Evolutionary conservation across 1,140 invertebrate genomes (phyloP).

Genomic region (Formica exsecta): DNA sequence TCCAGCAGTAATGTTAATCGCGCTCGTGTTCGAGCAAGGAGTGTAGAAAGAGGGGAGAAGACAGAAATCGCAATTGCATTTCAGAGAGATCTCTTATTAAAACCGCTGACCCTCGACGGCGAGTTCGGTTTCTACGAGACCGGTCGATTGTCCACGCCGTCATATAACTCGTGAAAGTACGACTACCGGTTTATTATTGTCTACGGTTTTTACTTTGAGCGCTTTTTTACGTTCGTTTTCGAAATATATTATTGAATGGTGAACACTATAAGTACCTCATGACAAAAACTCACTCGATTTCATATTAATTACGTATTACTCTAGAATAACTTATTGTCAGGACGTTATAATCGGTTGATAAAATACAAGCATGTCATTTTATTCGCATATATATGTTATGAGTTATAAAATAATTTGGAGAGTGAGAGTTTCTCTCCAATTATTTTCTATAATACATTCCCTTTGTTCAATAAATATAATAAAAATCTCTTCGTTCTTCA

Average conservation of each 20-base stretch:
- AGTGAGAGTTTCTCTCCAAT: not conserved
- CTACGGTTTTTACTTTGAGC: conserved; percentile 13
- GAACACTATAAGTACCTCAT: not conserved
- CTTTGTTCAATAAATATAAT: not conserved
- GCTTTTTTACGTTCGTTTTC: conserved; percentile 31
- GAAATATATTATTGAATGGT: not conserved
- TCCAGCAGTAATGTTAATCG: conserved; percentile 44
- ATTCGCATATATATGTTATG: not conserved
- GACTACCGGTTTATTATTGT: conserved; percentile 39
- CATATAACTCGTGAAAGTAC: conserved; percentile 43
- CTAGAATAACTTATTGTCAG: not conserved
- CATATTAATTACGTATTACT: conserved; percentile 43
- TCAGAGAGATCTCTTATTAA: conserved; percentile 45
- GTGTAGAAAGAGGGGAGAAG: not conserved
- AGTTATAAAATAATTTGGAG: not conserved
- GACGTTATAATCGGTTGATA: not conserved
- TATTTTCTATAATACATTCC: not conserved
- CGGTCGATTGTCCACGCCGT: conserved; percentile 16
- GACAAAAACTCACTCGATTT: conserved; percentile 14
- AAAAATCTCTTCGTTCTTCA: not conserved
- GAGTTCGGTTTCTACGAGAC: conserved; percentile 1
- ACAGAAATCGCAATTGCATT: conserved; percentile 39
- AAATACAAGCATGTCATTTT: conserved; percentile 3
- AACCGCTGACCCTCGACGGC: conserved; percentile 54
- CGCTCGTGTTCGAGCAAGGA: conserved; percentile 38